A percentile compares a stretch with the other conserved stretches of the same genome.
These are phyloP conservation scores for Phania funesta DNA, from an alignment of 2,888 invertebrate species.

Conservation along the genomic window DNA sequence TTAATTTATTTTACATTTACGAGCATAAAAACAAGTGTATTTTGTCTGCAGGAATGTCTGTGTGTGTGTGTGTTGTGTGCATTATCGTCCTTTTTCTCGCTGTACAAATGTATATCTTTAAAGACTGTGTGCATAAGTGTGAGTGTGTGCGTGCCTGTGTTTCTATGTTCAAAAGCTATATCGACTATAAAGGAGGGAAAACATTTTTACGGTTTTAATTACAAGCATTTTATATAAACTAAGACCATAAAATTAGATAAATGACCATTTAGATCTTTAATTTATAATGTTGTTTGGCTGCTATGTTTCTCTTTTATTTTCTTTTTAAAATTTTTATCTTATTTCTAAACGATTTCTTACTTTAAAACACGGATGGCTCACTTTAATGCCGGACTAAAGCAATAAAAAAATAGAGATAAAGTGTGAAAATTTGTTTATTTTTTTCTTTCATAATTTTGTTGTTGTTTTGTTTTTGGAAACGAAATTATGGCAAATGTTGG, in stretches of 20 bases:
- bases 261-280: constrained; percentile 62
- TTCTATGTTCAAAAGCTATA: constrained; percentile 15
- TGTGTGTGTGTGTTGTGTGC: neutral
- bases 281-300: constrained; percentile 58
- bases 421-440: constrained; percentile 54
- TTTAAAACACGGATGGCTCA: constrained; percentile 4
- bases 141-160: neutral
- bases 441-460: neutral
- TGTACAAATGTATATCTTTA: neutral
- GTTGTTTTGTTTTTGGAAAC: neutral
- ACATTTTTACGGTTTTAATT: constrained; percentile 65
- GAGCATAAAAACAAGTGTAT: constrained; percentile 33
- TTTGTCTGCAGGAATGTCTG: neutral
- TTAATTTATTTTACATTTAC: constrained; percentile 58
- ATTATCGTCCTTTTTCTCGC: neutral
- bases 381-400: neutral
- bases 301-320: neutral
- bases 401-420: constrained; percentile 36
- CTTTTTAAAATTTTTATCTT: neutral
- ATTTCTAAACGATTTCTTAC: constrained; percentile 20
- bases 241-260: constrained; percentile 64
- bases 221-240: constrained; percentile 50
- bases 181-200: constrained; percentile 16
- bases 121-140: neutral
- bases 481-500: constrained; percentile 32